These are phyloP conservation scores for Trachymyrmex septentrionalis DNA, from an alignment of 1,140 invertebrate genomes.

Conservation along the genomic window DNA sequence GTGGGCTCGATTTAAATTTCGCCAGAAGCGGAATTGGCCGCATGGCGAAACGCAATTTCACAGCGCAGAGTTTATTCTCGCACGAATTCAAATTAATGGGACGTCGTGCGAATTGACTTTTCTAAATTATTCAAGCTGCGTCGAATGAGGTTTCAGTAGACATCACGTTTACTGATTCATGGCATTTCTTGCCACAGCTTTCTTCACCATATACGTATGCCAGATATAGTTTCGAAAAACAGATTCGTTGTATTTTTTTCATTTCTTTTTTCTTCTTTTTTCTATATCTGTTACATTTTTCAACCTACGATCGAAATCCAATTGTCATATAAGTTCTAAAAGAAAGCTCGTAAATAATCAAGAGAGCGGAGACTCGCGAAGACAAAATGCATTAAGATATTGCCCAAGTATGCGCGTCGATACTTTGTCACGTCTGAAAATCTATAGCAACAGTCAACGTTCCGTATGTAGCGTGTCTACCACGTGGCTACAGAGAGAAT, in stretches of 20 bases:
- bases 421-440: constrained; percentile 27
- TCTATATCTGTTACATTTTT: not conserved
- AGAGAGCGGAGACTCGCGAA: not conserved
- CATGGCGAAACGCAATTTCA: constrained; percentile 81
- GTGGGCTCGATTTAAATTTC: constrained; percentile 80
- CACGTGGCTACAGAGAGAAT: constrained; percentile 70
- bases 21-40: constrained; percentile 78
- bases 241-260: not conserved
- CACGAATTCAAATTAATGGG: constrained; percentile 81
- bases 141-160: constrained; percentile 64
- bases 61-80: constrained; percentile 74
- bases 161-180: constrained; percentile 60
- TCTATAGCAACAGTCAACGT: constrained; percentile 21
- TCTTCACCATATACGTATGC: not conserved
- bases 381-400: constrained; percentile 40
- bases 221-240: not conserved
- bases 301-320: not conserved
- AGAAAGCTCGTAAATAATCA: not conserved
- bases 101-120: constrained; percentile 72
- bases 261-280: not conserved
- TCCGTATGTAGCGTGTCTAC: constrained; percentile 61
- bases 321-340: not conserved
- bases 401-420: not conserved
- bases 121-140: constrained; percentile 68
- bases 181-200: constrained; percentile 16